These are phyloP conservation scores for Platygyra sinensis DNA, from an alignment of 64 coral and sea anemone genomes.

Conservation along the genomic window DNA sequence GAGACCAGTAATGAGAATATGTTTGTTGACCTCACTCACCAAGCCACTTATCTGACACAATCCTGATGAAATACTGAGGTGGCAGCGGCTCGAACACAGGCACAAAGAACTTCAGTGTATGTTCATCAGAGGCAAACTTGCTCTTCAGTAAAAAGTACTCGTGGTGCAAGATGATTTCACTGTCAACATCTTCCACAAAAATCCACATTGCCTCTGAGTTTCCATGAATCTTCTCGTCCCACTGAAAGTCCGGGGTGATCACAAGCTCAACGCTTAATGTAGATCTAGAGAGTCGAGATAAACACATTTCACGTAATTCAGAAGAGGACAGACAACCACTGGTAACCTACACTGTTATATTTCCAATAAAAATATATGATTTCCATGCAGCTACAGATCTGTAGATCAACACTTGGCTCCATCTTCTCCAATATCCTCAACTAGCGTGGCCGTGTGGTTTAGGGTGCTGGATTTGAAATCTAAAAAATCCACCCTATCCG, in stretches of 20 bases:
- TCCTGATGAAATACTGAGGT: constrained; percentile 96
- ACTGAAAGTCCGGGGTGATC: constrained; percentile 97
- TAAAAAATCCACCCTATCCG: too few relatives aligned
- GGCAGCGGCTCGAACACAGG: constrained; percentile 98
- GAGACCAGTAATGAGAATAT: background rate
- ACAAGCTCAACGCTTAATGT: constrained; percentile 94
- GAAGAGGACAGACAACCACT: background rate
- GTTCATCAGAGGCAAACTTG: constrained; percentile 94
- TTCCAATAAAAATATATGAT: too few relatives aligned
- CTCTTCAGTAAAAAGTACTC: constrained; percentile 98
- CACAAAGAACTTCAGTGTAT: constrained; percentile 96
- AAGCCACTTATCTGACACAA: constrained; percentile 95
- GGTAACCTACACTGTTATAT: too few relatives aligned
- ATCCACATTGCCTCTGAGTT: constrained; percentile 99
- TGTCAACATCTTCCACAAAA: constrained; percentile 98
- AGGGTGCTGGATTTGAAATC: too few relatives aligned
- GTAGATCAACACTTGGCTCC: too few relatives aligned
- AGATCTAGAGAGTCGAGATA: constrained; percentile 52
- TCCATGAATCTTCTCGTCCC: constrained; percentile 97
- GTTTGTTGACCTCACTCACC: constrained; percentile 39
- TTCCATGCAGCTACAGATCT: too few relatives aligned
- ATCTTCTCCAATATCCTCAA: too few relatives aligned
- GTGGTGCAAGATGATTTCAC: constrained; percentile 98
- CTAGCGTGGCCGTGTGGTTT: too few relatives aligned
- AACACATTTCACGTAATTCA: background rate